A percentile compares a stretch with the other conserved stretches of the same genome.
Evolutionary conservation across 2,113 vertebrate species (phyloP).

Genomic region (Azemiops feae): DNA sequence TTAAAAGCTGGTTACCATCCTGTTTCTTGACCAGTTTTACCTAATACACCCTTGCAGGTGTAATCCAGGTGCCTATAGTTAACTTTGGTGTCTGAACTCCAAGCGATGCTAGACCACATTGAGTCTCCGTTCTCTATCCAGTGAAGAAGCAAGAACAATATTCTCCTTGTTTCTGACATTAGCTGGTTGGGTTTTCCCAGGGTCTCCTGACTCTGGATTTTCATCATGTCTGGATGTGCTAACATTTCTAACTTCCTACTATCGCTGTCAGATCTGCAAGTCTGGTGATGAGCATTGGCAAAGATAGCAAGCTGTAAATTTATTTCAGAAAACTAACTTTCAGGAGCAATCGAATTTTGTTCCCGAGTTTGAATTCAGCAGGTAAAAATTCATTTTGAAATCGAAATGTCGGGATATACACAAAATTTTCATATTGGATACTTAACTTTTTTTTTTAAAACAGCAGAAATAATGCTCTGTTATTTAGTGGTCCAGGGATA

Average conservation of each 20-base stretch:
- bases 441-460: neutral
- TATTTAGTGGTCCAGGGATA: neutral
- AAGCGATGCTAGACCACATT: neutral
- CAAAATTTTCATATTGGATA: conserved; percentile 8
- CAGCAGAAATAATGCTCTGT: neutral
- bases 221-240: neutral
- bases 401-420: conserved; percentile 1
- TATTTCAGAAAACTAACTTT: conserved; percentile 22
- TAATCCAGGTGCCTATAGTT: neutral
- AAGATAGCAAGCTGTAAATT: neutral
- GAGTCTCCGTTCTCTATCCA: neutral
- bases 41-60: neutral
- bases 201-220: neutral
- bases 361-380: neutral
- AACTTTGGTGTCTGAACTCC: conserved; percentile 9
- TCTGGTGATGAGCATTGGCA: neutral
- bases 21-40: conserved; percentile 9
- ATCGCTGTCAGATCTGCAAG: neutral
- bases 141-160: neutral
- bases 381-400: conserved; percentile 16
- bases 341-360: neutral
- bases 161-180: neutral
- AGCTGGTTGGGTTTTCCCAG: neutral
- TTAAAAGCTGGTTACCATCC: conserved; percentile 37
- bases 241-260: neutral